These are phyloP conservation scores for Thalassophryne amazonica DNA, from an alignment of 2,797 vertebrate genomes.

Conservation along the genomic window DNA sequence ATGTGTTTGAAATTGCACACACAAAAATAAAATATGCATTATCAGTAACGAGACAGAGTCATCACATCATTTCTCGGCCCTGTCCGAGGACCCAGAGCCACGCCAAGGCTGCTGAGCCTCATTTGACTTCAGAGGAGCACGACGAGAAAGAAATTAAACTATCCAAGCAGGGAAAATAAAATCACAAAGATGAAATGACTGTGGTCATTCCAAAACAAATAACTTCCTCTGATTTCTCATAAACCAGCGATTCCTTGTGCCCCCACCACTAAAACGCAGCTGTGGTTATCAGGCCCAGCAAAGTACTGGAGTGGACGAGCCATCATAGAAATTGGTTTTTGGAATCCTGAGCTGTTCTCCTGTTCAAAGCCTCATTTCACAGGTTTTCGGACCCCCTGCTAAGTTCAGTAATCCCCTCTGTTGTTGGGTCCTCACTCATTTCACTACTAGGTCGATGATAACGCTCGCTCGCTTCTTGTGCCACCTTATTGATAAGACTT, in stretches of 20 bases:
- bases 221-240: slow-evolving; percentile 37
- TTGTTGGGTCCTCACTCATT: slow-evolving; percentile 50
- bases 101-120: slow-evolving; percentile 7
- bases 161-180: slow-evolving; percentile 32
- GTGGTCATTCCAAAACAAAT: slow-evolving; percentile 29
- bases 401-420: slow-evolving; percentile 65
- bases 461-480: slow-evolving; percentile 53
- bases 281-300: slow-evolving; percentile 33
- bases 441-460: slow-evolving; percentile 51
- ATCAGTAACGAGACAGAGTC: slow-evolving; percentile 4
- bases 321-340: slow-evolving; percentile 45
- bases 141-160: slow-evolving; percentile 53
- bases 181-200: slow-evolving; percentile 42
- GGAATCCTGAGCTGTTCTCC: slow-evolving; percentile 36
- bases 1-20: background rate
- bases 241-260: slow-evolving; percentile 5
- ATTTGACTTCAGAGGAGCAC: slow-evolving; percentile 43
- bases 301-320: slow-evolving; percentile 48
- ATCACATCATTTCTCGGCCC: background rate
- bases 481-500: slow-evolving; percentile 71
- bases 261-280: slow-evolving; percentile 19
- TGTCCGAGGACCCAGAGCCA: background rate
- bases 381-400: slow-evolving; percentile 65
- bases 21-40: slow-evolving; percentile 8
- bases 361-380: slow-evolving; percentile 53